Conservation (phyloP, 2,113 vertebrate species). For the Xyrauchen texanus region DNA sequence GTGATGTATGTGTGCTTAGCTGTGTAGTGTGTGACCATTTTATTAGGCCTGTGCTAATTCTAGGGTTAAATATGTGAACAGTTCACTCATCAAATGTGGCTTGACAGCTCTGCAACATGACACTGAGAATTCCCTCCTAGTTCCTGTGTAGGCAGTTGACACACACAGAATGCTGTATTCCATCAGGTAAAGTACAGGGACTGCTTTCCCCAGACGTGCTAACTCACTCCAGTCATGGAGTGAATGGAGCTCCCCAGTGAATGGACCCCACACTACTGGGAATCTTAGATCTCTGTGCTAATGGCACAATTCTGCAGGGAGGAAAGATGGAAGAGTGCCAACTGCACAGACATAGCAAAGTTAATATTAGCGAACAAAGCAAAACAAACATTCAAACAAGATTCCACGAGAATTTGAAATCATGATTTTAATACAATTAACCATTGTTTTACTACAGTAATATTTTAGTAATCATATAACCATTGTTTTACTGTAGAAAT, state of each 20-base stretch:
- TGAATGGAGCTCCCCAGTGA: slow-evolving; percentile 21
- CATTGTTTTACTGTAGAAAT: no score
- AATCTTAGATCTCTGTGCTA: slow-evolving; percentile 17
- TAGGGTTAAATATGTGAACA: not conserved
- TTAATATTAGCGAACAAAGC: not conserved
- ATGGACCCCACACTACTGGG: slow-evolving; percentile 6
- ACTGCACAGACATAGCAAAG: not conserved
- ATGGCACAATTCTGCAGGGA: slow-evolving; percentile 6
- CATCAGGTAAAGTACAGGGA: not conserved
- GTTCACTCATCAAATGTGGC: not conserved
- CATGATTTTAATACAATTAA: no score
- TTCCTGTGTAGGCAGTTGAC: not conserved
- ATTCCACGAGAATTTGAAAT: no score
- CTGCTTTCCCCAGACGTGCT: not conserved
- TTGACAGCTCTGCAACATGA: slow-evolving; percentile 4
- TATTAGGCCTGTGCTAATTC: not conserved
- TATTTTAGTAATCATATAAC: no score
- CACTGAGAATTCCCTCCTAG: not conserved
- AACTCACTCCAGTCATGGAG: not conserved
- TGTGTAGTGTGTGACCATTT: not conserved
- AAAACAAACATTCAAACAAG: slow-evolving; percentile 2
- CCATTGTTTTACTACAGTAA: no score
- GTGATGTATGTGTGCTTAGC: no score
- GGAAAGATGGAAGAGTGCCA: not conserved
- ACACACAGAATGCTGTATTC: no score